phyloP scores from a whole-genome alignment of 2,888 invertebrate species.

The Abrostola triplasia region DNA sequence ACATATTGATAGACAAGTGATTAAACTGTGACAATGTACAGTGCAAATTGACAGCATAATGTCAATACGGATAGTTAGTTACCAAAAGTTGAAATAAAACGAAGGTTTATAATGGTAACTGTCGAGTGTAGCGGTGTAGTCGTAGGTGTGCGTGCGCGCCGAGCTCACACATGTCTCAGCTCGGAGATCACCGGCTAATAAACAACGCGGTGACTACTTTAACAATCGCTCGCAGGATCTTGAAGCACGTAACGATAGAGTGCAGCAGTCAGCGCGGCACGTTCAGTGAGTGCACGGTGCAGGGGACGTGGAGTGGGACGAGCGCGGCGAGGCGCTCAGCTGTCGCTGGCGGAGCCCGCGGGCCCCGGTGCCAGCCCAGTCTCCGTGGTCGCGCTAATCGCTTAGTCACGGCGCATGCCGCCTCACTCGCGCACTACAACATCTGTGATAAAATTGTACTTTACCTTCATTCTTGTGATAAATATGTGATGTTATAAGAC shows the following conservation, averaged over 20 bases:
- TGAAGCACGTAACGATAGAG: constrained; percentile 39
- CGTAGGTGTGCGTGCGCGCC: constrained; percentile 51
- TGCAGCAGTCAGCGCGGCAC: constrained; percentile 51
- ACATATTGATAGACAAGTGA: too few relatives aligned
- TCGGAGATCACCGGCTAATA: constrained; percentile 23
- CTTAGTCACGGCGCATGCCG: constrained; percentile 76
- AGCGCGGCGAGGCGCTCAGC: constrained; percentile 43
- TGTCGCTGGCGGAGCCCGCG: constrained; percentile 43
- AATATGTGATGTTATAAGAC: constrained; percentile 69
- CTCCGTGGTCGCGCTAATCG: constrained; percentile 66
- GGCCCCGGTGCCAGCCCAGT: constrained; percentile 52
- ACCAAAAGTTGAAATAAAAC: constrained; percentile 45
- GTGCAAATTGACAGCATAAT: constrained; percentile 33
- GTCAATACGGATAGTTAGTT: constrained; percentile 9
- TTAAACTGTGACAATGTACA: constrained; percentile 5
- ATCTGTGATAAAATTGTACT: constrained; percentile 67
- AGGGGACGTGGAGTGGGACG: constrained; percentile 45
- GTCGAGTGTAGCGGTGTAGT: constrained; percentile 38
- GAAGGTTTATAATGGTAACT: constrained; percentile 48
- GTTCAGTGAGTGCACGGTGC: constrained; percentile 66
- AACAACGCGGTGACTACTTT: constrained; percentile 34
- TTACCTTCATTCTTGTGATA: constrained; percentile 62
- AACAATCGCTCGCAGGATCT: constrained; percentile 33
- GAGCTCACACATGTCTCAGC: constrained; percentile 42
- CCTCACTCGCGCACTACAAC: constrained; percentile 66